These are phyloP conservation scores for Lycaon pictus DNA, from an alignment of 2,113 vertebrate genomes.

Conservation along the genomic window DNA sequence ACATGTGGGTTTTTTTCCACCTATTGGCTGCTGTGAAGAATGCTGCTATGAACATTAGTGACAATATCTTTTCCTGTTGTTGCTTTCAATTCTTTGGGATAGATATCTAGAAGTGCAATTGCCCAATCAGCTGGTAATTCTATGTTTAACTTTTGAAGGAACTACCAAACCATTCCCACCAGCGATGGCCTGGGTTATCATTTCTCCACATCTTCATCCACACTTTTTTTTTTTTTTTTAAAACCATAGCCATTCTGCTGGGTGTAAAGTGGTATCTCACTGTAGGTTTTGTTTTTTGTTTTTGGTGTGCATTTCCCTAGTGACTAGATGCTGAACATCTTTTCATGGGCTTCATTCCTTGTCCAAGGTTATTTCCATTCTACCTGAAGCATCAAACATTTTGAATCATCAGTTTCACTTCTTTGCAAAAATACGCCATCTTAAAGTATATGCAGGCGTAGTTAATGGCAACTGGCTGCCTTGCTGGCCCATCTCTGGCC, in stretches of 20 bases:
- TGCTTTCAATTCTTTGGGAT: slow-evolving; percentile 4
- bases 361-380: background rate
- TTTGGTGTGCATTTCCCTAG: background rate
- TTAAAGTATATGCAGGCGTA: background rate
- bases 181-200: background rate
- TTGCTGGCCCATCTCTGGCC: background rate
- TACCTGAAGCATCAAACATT: slow-evolving; percentile 22
- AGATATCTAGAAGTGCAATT: background rate
- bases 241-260: background rate
- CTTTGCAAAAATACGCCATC: background rate
- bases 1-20: background rate
- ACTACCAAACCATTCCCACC: background rate
- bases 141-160: background rate
- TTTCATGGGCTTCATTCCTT: background rate
- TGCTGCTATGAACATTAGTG: background rate
- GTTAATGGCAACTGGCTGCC: background rate
- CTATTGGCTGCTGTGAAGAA: background rate
- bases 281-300: background rate
- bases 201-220: background rate
- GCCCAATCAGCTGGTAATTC: background rate
- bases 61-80: background rate
- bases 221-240: background rate
- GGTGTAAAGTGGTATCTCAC: background rate
- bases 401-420: background rate
- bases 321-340: background rate